phyloP scores from a whole-genome alignment of 2,888 invertebrate species.

The Oxyteleia sp. region DNA sequence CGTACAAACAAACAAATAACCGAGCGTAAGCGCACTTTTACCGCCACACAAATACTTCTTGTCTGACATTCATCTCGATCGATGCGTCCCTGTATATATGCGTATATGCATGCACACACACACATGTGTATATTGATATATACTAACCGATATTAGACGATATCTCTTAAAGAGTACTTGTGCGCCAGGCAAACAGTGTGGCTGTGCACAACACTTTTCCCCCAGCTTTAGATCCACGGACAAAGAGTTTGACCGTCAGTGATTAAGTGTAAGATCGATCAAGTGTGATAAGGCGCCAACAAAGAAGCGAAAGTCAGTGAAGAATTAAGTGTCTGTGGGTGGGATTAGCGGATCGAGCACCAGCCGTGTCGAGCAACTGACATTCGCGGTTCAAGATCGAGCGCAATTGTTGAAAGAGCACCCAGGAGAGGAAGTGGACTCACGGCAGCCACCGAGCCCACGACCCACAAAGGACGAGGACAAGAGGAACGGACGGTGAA shows the following conservation, averaged over 20 bases:
- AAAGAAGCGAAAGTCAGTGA: neutral
- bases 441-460: too few species aligned
- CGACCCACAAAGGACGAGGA: slow-evolving; percentile 20
- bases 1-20: slow-evolving; percentile 10
- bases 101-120: slow-evolving; percentile 16
- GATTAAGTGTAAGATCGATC: slow-evolving; percentile 7
- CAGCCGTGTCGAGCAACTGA: neutral
- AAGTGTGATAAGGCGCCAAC: neutral
- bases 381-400: neutral
- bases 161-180: slow-evolving; percentile 26
- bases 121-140: slow-evolving; percentile 35
- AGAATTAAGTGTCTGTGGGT: slow-evolving; percentile 35
- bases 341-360: slow-evolving; percentile 9
- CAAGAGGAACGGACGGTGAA: slow-evolving; percentile 5
- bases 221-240: slow-evolving; percentile 6
- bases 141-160: slow-evolving; percentile 5
- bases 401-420: neutral
- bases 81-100: slow-evolving; percentile 24
- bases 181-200: slow-evolving; percentile 32
- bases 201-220: slow-evolving; percentile 4
- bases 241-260: slow-evolving; percentile 10
- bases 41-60: slow-evolving; percentile 37
- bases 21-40: slow-evolving; percentile 20
- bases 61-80: neutral
- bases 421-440: too few species aligned